Conservation (phyloP, 2,113 vertebrate genomes). For the Podarcis muralis region DNA sequence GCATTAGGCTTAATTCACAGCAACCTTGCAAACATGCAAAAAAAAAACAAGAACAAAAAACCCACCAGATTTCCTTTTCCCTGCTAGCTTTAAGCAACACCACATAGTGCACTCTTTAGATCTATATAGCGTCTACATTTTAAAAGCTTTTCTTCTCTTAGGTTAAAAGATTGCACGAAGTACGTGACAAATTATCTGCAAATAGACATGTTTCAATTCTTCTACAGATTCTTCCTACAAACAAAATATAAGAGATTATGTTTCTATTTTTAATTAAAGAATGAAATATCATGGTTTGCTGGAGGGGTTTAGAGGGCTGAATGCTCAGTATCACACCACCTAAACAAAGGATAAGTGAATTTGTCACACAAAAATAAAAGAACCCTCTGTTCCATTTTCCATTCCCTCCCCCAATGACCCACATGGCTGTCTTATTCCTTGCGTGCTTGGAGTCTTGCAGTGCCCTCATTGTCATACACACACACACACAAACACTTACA, state of each 20-base stretch:
- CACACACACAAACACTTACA: background rate
- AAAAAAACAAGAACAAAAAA: conserved; percentile 23
- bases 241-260: background rate
- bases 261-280: conserved; percentile 1
- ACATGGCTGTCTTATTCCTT: background rate
- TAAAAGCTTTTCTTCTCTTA: background rate
- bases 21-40: conserved; percentile 47
- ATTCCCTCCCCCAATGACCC: background rate
- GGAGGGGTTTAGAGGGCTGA: background rate
- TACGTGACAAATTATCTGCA: conserved; percentile 21
- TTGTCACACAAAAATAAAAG: background rate
- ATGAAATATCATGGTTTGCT: background rate
- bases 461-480: background rate
- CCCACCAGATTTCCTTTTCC: conserved; percentile 15
- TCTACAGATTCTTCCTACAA: background rate
- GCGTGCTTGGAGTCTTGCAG: background rate
- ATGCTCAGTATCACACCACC: background rate
- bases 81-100: conserved; percentile 44
- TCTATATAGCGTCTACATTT: background rate
- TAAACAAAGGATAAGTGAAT: background rate
- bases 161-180: conserved; percentile 8
- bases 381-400: background rate
- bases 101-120: conserved; percentile 4
- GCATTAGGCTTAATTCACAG: conserved; percentile 67
- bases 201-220: background rate